These are phyloP conservation scores for Tetropium fuscum DNA, from an alignment of 2,888 invertebrate species.

Conservation along the genomic window DNA sequence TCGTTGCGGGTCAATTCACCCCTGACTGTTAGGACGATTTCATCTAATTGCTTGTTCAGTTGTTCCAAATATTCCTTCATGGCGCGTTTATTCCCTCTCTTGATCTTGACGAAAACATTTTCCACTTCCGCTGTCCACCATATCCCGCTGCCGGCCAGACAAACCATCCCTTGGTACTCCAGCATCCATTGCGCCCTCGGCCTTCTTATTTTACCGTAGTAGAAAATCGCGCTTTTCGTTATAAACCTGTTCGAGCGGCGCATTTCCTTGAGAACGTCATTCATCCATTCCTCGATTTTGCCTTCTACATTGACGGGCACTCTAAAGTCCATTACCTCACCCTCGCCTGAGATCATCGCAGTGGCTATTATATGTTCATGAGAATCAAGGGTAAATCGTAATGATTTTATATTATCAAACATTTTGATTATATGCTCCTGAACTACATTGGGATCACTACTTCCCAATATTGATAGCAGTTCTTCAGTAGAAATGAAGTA, in stretches of 20 bases:
- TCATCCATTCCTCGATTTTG: constrained; percentile 95
- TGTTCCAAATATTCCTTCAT: constrained; percentile 90
- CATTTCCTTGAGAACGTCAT: constrained; percentile 86
- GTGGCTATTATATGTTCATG: constrained; percentile 76
- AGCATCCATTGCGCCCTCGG: constrained; percentile 88
- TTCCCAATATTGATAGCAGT: constrained; percentile 88
- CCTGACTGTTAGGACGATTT: constrained; percentile 82
- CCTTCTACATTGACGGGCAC: constrained; percentile 79
- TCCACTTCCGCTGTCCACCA: constrained; percentile 98
- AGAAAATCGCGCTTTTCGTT: constrained; percentile 88
- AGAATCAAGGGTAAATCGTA: constrained; percentile 77
- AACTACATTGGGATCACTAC: constrained; percentile 84
- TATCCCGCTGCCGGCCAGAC: constrained; percentile 82
- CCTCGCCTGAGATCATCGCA: constrained; percentile 90
- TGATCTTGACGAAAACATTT: constrained; percentile 82
- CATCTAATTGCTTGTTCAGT: constrained; percentile 85
- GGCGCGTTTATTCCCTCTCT: constrained; percentile 82
- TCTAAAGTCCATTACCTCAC: constrained; percentile 88
- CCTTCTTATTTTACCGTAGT: constrained; percentile 81
- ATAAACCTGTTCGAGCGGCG: constrained; percentile 83
- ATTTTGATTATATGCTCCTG: constrained; percentile 97
- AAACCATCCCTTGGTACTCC: constrained; percentile 80
- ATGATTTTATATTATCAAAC: constrained; percentile 89
- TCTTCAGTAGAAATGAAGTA: constrained; percentile 96
- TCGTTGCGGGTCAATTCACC: constrained; percentile 83